phyloP scores from a whole-genome alignment of 2,797 vertebrate species.

The Bradypodion ventrale region DNA sequence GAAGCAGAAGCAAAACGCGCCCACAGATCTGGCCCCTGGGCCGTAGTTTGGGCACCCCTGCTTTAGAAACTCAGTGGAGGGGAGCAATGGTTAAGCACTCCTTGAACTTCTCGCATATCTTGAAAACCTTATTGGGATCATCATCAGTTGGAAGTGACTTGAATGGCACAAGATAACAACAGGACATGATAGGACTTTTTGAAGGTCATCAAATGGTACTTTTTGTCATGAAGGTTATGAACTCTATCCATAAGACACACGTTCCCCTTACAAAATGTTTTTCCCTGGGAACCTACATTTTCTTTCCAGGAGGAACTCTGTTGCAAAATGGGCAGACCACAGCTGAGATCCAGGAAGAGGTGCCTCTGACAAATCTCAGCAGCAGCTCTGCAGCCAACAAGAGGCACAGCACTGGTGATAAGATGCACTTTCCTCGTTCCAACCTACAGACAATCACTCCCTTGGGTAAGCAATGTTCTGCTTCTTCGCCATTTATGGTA shows the following conservation, averaged over 20 bases:
- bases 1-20: too few species aligned
- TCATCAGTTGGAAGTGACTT: too few species aligned
- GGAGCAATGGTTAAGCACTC: too few species aligned
- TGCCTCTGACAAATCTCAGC: slow-evolving; percentile 88
- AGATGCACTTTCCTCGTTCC: slow-evolving; percentile 88
- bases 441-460: slow-evolving; percentile 93
- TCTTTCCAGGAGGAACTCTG: slow-evolving; percentile 80
- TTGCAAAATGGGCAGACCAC: slow-evolving; percentile 92
- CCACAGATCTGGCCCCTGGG: too few species aligned
- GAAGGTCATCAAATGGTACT: too few species aligned
- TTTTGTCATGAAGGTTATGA: not conserved
- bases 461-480: slow-evolving; percentile 79
- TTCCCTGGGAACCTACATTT: not conserved
- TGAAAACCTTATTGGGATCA: not conserved
- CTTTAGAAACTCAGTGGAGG: too few species aligned
- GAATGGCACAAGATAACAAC: too few species aligned
- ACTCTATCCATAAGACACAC: not conserved
- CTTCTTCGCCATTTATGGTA: not conserved
- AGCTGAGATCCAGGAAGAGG: slow-evolving; percentile 94
- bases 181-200: too few species aligned
- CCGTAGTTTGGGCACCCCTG: too few species aligned
- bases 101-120: too few species aligned
- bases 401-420: slow-evolving; percentile 87
- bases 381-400: slow-evolving; percentile 84
- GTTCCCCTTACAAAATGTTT: not conserved